Evolutionary conservation across 2,797 vertebrate genomes (phyloP).

Genomic region (Paramormyrops hopkinsi): DNA sequence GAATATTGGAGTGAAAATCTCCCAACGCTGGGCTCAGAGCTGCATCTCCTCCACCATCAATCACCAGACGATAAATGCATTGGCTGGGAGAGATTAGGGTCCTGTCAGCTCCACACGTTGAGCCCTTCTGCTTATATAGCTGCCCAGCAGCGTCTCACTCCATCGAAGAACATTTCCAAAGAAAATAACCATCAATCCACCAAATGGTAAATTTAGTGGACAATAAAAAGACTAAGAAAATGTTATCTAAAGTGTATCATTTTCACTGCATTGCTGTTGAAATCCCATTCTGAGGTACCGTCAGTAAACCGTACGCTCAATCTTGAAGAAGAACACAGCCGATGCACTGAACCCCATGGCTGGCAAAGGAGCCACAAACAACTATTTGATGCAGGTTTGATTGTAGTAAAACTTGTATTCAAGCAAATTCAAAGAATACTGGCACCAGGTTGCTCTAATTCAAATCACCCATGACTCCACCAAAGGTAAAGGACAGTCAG

Average conservation of each 20-base stretch:
- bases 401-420: not conserved
- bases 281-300: not conserved
- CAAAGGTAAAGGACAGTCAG: not conserved
- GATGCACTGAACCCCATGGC: not conserved
- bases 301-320: not conserved
- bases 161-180: not conserved
- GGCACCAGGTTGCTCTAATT: not conserved
- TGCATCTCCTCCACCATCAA: not conserved
- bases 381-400: not conserved
- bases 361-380: not conserved
- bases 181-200: not conserved
- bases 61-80: not conserved
- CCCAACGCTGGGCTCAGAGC: not conserved
- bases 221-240: not conserved
- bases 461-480: not conserved
- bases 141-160: not conserved
- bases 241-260: not conserved
- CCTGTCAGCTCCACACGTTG: not conserved
- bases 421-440: not conserved
- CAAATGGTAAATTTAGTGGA: not conserved
- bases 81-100: not conserved
- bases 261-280: not conserved
- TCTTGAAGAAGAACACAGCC: not conserved
- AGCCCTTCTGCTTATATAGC: not conserved
- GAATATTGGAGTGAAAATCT: not conserved